Conservation (phyloP, 2,113 vertebrate genomes). For the Dipodomys ordii region DNA sequence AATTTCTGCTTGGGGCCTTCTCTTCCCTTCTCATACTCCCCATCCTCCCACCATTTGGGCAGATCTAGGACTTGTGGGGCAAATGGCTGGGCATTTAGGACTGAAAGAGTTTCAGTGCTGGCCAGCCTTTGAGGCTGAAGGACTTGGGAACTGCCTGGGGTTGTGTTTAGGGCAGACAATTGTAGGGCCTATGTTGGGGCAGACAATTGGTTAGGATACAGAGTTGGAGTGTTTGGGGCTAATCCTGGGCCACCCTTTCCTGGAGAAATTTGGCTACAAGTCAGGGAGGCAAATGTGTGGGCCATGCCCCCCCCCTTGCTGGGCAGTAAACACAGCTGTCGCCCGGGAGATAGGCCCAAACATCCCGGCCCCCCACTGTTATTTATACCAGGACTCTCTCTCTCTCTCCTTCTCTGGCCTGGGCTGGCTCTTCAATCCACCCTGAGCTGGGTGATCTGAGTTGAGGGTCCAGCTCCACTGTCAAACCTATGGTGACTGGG, state of each 20-base stretch:
- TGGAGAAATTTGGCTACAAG: constrained; percentile 82
- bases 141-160: not conserved
- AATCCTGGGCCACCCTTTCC: constrained; percentile 74
- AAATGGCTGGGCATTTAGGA: not conserved
- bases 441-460: constrained; percentile 32
- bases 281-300: constrained; percentile 83
- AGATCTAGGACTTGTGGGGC: not conserved
- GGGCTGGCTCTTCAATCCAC: constrained; percentile 33
- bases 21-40: constrained; percentile 10
- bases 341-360: constrained; percentile 78
- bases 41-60: not conserved
- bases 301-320: constrained; percentile 58
- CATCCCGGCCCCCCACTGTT: constrained; percentile 79
- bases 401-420: constrained; percentile 74
- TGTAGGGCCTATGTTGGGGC: not conserved
- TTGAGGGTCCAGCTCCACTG: not conserved
- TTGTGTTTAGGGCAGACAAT: not conserved
- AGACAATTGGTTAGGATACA: constrained; percentile 25
- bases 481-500: not conserved
- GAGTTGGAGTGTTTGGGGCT: constrained; percentile 67
- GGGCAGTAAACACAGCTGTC: constrained; percentile 76
- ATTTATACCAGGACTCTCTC: constrained; percentile 82
- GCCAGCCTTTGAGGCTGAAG: not conserved
- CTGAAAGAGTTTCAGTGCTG: not conserved
- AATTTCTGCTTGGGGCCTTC: constrained; percentile 63